Evolutionary conservation across 1,140 invertebrate species (phyloP), one percentile per base, ranked within the genome.

Genomic region (Limonius californicus): DNA sequence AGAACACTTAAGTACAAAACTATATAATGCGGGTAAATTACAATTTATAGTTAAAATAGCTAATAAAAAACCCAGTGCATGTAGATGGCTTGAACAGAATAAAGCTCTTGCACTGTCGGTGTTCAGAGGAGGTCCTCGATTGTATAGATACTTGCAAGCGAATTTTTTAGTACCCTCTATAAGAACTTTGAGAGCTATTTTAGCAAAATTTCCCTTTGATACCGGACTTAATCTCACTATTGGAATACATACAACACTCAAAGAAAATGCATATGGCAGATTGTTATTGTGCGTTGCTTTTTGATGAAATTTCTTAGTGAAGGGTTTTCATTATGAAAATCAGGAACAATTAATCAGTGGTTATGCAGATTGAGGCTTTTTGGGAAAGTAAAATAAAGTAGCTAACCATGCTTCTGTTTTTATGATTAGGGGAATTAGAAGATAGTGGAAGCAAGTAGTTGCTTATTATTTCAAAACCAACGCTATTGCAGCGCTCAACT

Each of bases 401-500:
- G 62, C 58, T 21, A 27, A 64, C 14, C 45, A 64, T 45, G 62
- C 30, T 20, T 35, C 61, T n/a, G 57, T 64, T 11, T 45, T 62
- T 19, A 58, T 64, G 62, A 35, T 45, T 18, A 15, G 58, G 12
- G 62, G 62, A 15, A 39, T 65, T n/a, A 12, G 42, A 3, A 56
- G 27, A 30, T n/a, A 15, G 7, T 67, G 57, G 32, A 67, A 65
- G 42, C 59, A 62, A 56, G 18, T 56, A n/a, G 18, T 67, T 12
- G 55, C 62, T 27, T 65, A 62, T 50, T 64, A 61, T 32, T 67
- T 64, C 45, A 53, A n/a, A n/a, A n/a, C n/a, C n/a, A n/a, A n/a
- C n/a, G n/a, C n/a, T n/a, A n/a, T n/a, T n/a, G n/a, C n/a, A n/a
- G n/a, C n/a, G n/a, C n/a, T n/a, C n/a, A n/a, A n/a, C n/a, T n/a